Evolutionary conservation across 2,797 vertebrate genomes (phyloP).

Genomic region (Danio kyathit): DNA sequence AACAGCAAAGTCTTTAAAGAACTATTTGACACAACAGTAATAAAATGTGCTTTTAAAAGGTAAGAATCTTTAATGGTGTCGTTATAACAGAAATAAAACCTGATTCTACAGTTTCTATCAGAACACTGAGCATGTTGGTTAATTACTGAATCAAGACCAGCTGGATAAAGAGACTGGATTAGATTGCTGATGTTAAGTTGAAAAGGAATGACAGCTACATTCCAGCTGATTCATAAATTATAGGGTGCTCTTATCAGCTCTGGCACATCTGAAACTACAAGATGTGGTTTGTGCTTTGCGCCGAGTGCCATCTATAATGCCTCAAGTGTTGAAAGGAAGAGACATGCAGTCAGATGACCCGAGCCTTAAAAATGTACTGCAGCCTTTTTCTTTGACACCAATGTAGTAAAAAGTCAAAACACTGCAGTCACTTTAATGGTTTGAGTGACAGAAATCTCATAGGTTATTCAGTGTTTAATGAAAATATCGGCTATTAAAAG

Average conservation of each 20-base stretch:
- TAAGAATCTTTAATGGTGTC: not conserved
- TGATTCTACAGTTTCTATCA: not conserved
- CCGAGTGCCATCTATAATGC: conserved; percentile 40
- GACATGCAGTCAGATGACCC: conserved; percentile 43
- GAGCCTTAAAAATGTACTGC: conserved; percentile 9
- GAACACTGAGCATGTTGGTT: not conserved
- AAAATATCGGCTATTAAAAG: not conserved
- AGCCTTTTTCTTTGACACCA: conserved; percentile 5
- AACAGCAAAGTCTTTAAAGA: not conserved
- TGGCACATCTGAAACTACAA: conserved; percentile 36
- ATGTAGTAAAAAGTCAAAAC: conserved; percentile 23
- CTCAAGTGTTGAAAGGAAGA: conserved; percentile 28
- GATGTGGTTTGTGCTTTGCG: conserved; percentile 40
- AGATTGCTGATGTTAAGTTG: conserved; percentile 52
- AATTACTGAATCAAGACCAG: conserved; percentile 16
- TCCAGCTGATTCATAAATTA: conserved; percentile 68
- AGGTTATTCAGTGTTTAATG: not conserved
- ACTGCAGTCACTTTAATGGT: not conserved
- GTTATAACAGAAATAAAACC: not conserved
- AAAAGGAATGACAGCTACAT: conserved; percentile 54
- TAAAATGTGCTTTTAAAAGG: not conserved
- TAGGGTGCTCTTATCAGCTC: conserved; percentile 64
- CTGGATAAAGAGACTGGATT: conserved; percentile 46
- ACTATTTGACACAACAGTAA: not conserved
- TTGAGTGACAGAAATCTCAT: not conserved